Percentiles rank a stretch among this genome's conserved stretches.
These are phyloP conservation scores for Heliconius aoede DNA, from an alignment of 2,888 invertebrate species.

Conservation along the genomic window DNA sequence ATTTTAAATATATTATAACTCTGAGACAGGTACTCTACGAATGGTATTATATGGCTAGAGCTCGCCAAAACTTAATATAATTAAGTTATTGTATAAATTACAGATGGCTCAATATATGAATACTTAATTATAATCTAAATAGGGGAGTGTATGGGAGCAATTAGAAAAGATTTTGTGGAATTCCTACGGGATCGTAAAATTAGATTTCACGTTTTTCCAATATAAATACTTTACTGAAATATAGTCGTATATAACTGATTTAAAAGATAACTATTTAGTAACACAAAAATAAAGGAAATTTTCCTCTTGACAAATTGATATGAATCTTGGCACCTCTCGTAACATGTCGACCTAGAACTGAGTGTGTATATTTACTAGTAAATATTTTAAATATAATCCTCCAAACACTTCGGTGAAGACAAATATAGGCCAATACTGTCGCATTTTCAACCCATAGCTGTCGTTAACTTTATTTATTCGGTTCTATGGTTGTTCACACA, in stretches of 20 bases:
- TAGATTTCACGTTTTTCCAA: neutral
- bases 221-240: neutral
- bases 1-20: neutral
- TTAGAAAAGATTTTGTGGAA: neutral
- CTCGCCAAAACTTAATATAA: neutral
- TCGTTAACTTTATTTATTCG: neutral
- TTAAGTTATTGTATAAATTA: neutral
- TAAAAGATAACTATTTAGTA: neutral
- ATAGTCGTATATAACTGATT: neutral
- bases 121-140: neutral
- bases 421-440: conserved; percentile 10
- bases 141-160: neutral
- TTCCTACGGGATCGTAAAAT: neutral
- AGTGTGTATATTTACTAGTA: neutral
- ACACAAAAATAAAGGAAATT: neutral
- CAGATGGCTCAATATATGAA: neutral
- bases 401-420: neutral
- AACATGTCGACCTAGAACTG: neutral
- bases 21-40: neutral
- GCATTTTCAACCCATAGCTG: conserved; percentile 1
- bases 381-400: conserved; percentile 5
- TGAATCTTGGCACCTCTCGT: conserved; percentile 11
- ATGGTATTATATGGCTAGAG: neutral
- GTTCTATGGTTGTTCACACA: neutral
- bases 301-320: conserved; percentile 3